Evolutionary conservation across 2,888 invertebrate genomes (phyloP).

Genomic region (Ryuthela nishihirai): DNA sequence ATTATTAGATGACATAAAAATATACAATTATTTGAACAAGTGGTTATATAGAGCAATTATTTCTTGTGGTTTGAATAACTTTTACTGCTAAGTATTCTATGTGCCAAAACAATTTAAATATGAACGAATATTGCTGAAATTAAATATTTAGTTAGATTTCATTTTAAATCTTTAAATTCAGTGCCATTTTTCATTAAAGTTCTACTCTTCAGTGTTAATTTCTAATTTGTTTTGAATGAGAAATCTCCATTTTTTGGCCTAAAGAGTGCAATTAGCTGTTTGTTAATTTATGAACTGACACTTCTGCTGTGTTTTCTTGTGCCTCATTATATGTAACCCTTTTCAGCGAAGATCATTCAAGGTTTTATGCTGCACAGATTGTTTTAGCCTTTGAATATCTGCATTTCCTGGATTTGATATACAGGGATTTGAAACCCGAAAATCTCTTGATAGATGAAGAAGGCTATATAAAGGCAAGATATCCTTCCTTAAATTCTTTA

Average conservation of each 20-base stretch:
- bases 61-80: too few species aligned
- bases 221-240: neutral
- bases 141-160: too few species aligned
- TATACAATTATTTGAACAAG: too few species aligned
- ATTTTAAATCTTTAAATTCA: too few species aligned
- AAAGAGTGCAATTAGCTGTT: neutral
- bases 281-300: neutral
- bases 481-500: too few species aligned
- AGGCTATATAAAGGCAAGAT: conserved; percentile 78
- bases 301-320: too few species aligned
- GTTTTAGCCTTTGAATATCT: conserved; percentile 99
- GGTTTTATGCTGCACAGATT: conserved; percentile 99
- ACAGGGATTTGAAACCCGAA: conserved; percentile 97
- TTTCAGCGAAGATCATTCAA: conserved; percentile 93
- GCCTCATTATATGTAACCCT: conserved; percentile 41
- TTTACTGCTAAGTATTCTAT: too few species aligned
- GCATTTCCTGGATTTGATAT: conserved; percentile 97
- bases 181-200: neutral
- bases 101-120: too few species aligned
- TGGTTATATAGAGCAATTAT: too few species aligned
- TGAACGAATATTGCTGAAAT: too few species aligned
- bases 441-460: conserved; percentile 93
- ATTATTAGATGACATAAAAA: too few species aligned
- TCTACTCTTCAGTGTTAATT: neutral
- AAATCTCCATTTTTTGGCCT: neutral